phyloP scores from a whole-genome alignment of 2,113 vertebrate genomes.

The Oxyura jamaicensis region DNA sequence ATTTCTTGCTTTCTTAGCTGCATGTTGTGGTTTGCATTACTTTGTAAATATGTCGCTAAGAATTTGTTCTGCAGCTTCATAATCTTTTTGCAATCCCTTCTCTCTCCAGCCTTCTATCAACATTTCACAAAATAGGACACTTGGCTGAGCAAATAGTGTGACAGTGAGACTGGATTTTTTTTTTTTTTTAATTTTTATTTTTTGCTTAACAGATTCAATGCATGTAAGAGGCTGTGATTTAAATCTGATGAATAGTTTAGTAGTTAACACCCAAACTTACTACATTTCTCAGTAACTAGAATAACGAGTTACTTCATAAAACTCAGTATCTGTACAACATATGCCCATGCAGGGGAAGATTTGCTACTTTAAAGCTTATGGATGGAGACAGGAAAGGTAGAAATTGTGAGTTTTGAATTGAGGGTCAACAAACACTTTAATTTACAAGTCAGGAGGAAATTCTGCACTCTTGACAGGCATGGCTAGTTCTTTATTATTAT shows the following conservation, averaged over 20 bases:
- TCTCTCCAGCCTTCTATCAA: neutral
- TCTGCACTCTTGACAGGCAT: neutral
- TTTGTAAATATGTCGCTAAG: neutral
- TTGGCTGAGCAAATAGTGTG: neutral
- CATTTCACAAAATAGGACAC: neutral
- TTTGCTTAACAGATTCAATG: neutral
- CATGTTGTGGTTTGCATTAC: neutral
- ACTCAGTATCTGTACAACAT: neutral
- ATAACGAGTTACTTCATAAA: neutral
- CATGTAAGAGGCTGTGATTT: neutral
- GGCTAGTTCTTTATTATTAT: neutral
- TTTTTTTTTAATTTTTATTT: neutral
- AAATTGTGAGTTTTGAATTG: neutral
- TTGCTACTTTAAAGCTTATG: neutral
- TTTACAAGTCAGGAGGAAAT: neutral
- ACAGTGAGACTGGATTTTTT: neutral
- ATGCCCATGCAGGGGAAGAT: neutral
- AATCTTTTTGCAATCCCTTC: neutral
- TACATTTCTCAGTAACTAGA: neutral
- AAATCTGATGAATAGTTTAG: neutral
- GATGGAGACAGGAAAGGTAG: neutral
- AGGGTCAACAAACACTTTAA: neutral
- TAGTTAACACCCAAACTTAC: neutral
- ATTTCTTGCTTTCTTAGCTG: neutral
- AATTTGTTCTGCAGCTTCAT: neutral